These are phyloP conservation scores for Cephus nigrinus DNA, from an alignment of 2,888 invertebrate species.

Conservation along the genomic window DNA sequence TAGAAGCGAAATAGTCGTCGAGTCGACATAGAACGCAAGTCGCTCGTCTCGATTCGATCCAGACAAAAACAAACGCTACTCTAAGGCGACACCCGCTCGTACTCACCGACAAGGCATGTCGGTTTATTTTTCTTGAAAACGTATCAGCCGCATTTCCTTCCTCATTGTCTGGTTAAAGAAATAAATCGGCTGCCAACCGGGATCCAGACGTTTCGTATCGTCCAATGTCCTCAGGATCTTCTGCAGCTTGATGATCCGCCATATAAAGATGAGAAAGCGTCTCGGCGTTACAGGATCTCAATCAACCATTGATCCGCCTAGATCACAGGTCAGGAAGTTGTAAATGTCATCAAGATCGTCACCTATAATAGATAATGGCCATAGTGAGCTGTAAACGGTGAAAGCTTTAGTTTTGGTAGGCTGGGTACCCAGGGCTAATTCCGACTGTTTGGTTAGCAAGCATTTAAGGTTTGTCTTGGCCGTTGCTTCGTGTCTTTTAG, in stretches of 20 bases:
- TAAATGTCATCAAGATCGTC: too few species aligned
- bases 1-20: too few species aligned
- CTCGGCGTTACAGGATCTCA: too few species aligned
- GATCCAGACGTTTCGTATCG: neutral
- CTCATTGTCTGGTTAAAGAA: slow-evolving; percentile 56
- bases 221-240: neutral
- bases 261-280: too few species aligned
- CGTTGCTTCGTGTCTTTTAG: slow-evolving; percentile 65
- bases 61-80: slow-evolving; percentile 42
- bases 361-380: slow-evolving; percentile 40
- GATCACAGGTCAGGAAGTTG: neutral
- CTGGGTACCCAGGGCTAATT: slow-evolving; percentile 60
- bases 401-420: slow-evolving; percentile 45
- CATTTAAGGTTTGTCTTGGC: slow-evolving; percentile 67
- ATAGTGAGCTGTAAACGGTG: slow-evolving; percentile 50
- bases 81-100: slow-evolving; percentile 13
- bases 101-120: slow-evolving; percentile 34
- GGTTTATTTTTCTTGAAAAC: slow-evolving; percentile 57
- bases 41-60: slow-evolving; percentile 35
- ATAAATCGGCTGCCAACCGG: slow-evolving; percentile 42
- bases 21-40: neutral
- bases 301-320: too few species aligned
- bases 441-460: slow-evolving; percentile 65
- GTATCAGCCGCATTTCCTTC: slow-evolving; percentile 56
- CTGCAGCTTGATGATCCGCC: neutral